Percentiles rank a stretch among this genome's conserved stretches.
Evolutionary conservation across 2,113 vertebrate species (phyloP).

Genomic region (Pagrus major): DNA sequence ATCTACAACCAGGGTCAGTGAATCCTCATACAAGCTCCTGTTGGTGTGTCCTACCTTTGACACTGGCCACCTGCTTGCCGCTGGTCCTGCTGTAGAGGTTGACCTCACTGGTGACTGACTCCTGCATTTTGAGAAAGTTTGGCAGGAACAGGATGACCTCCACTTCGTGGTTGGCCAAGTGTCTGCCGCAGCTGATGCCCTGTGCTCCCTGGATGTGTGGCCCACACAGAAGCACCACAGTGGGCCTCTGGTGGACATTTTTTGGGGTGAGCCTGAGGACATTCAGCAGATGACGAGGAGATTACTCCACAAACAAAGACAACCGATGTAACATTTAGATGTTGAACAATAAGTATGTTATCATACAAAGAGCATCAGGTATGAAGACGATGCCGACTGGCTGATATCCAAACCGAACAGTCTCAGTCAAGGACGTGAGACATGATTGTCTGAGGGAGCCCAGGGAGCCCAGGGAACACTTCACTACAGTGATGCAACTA

Average conservation of each 20-base stretch:
- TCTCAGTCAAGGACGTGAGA: background rate
- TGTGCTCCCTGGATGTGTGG: constrained; percentile 95
- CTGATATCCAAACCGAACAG: background rate
- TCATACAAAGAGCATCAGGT: background rate
- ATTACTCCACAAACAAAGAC: background rate
- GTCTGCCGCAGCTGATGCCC: constrained; percentile 93
- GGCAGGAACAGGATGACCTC: constrained; percentile 94
- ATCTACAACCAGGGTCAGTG: background rate
- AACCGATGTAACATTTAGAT: background rate
- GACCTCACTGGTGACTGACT: constrained; percentile 91
- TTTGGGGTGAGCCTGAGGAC: constrained; percentile 91
- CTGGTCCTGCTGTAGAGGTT: constrained; percentile 90
- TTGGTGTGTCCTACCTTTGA: constrained; percentile 85
- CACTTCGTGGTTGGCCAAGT: constrained; percentile 94
- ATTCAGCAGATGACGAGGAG: background rate
- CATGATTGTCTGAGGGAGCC: background rate
- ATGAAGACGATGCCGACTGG: background rate
- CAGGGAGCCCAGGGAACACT: too few species aligned
- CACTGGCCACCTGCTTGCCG: constrained; percentile 89
- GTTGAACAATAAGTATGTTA: background rate
- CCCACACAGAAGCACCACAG: constrained; percentile 91
- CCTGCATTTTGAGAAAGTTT: constrained; percentile 94
- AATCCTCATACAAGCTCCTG: background rate
- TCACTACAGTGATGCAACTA: background rate
- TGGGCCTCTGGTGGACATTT: constrained; percentile 94